phyloP scores from a whole-genome alignment of 2,113 vertebrate species.

The Gallinago media region DNA sequence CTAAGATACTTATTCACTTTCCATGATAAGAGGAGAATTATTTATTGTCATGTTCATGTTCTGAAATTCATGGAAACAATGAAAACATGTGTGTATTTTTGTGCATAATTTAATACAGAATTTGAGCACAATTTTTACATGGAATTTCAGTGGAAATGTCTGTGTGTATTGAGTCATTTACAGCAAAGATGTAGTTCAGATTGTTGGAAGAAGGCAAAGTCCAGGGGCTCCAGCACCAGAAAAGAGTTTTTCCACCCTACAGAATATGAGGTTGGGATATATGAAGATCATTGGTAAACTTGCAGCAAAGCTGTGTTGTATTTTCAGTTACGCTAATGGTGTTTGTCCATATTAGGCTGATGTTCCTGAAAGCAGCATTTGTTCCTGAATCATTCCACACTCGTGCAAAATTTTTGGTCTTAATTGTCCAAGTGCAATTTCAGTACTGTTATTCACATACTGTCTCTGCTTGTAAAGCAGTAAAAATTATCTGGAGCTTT shows the following conservation, averaged over 20 bases:
- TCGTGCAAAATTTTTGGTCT: background rate
- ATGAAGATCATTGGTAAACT: background rate
- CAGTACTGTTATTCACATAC: background rate
- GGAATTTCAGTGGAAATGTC: background rate
- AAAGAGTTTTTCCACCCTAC: background rate
- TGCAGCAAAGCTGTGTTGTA: background rate
- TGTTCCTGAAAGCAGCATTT: conserved; percentile 16
- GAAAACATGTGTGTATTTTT: background rate
- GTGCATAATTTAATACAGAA: background rate
- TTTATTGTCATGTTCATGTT: background rate
- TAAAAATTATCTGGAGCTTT: conserved; percentile 8
- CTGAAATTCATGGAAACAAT: background rate
- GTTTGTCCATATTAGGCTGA: background rate
- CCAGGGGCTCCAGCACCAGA: background rate
- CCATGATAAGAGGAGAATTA: background rate
- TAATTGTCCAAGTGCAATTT: background rate
- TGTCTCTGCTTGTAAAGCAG: background rate
- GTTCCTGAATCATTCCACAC: background rate
- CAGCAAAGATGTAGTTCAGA: background rate
- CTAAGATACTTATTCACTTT: background rate
- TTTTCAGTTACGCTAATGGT: background rate
- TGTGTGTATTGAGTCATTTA: background rate
- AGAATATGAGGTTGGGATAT: background rate
- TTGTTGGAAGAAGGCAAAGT: background rate
- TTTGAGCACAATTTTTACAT: background rate